A percentile compares a stretch with the other conserved stretches of the same genome.
Conservation (phyloP, 2,113 vertebrate genomes). For the Ceyx melanurus region DNA sequence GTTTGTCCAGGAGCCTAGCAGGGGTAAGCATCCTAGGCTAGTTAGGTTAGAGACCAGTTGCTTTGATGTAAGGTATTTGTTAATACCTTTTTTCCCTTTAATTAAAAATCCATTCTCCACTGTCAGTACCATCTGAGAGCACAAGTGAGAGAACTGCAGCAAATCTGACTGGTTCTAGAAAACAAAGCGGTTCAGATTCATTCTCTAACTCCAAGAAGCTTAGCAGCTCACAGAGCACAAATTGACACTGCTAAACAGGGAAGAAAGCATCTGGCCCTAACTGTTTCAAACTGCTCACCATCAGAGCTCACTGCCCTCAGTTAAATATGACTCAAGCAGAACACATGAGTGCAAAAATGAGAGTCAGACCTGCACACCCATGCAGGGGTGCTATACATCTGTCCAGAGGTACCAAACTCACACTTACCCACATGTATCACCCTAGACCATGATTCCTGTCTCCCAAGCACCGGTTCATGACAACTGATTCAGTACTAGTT, state of each 20-base stretch:
- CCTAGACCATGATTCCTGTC: not conserved
- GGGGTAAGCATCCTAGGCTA: constrained; percentile 46
- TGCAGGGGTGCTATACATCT: no score
- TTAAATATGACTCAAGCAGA: not conserved
- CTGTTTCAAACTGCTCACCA: not conserved
- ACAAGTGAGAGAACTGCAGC: not conserved
- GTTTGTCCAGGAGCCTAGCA: constrained; percentile 70
- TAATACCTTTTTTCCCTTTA: constrained; percentile 51
- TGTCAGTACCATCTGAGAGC: not conserved
- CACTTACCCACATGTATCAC: rapidly evolving
- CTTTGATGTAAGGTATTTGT: constrained; percentile 70
- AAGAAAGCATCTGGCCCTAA: not conserved
- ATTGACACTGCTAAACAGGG: not conserved
- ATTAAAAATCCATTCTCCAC: constrained; percentile 68
- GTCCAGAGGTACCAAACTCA: not conserved
- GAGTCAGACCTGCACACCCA: not conserved
- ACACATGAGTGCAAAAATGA: not conserved
- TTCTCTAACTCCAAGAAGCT: not conserved
- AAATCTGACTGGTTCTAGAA: not conserved
- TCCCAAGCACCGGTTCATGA: not conserved
- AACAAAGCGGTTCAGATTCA: not conserved
- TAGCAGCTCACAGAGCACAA: not conserved
- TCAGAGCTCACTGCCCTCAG: not conserved
- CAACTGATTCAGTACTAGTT: rapidly evolving
- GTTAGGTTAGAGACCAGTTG: constrained; percentile 37